These are phyloP conservation scores for Metaphire vulgaris DNA, from an alignment of 1,140 invertebrate genomes.

Conservation along the genomic window DNA sequence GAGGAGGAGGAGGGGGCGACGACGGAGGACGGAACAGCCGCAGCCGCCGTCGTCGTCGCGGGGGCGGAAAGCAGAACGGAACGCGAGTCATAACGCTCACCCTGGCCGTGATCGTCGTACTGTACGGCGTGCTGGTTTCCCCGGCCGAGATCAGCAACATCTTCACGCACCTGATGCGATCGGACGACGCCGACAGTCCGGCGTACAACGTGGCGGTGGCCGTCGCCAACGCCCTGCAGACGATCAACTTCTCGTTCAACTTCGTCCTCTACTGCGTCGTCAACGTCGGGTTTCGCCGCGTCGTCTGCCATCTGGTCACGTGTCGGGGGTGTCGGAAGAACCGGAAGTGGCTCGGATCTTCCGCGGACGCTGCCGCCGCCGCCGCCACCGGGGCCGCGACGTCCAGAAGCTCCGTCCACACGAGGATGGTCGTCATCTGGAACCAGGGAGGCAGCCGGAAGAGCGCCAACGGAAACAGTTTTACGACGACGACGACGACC, in stretches of 20 bases:
- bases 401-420: neutral
- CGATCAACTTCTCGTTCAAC: neutral
- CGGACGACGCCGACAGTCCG: neutral
- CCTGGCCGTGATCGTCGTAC: neutral
- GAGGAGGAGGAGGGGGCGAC: neutral
- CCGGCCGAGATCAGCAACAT: slow-evolving; percentile 1
- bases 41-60: too few species aligned
- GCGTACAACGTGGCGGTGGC: neutral
- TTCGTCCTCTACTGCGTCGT: neutral
- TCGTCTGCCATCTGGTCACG: neutral
- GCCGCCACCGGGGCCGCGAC: neutral
- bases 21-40: too few species aligned
- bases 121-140: neutral
- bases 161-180: neutral
- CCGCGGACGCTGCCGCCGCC: too few species aligned
- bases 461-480: neutral
- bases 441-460: neutral
- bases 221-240: neutral
- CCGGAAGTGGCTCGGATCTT: neutral
- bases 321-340: neutral
- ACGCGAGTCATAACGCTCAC: neutral
- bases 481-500: too few species aligned
- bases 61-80: neutral
- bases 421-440: neutral
- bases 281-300: neutral